Evolutionary conservation across 2,113 vertebrate genomes (phyloP).

Genomic region (Dasyornis broadbenti): DNA sequence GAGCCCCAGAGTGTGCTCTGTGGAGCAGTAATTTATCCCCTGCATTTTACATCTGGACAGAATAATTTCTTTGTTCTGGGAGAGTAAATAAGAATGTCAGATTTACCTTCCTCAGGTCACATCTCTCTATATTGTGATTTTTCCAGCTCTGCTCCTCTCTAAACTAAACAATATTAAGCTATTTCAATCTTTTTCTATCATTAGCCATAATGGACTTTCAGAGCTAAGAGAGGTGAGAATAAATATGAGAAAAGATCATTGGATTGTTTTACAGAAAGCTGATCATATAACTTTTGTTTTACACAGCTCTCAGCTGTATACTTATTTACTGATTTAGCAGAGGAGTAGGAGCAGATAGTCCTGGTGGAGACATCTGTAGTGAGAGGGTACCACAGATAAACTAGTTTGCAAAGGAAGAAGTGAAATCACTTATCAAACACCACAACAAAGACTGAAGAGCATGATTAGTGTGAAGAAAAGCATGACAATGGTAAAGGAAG

Average conservation of each 20-base stretch:
- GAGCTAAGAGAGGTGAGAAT: background rate
- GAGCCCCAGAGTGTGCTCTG: background rate
- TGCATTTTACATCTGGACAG: constrained; percentile 37
- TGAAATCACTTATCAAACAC: background rate
- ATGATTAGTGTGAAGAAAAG: background rate
- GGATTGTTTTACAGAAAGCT: background rate
- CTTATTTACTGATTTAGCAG: constrained; percentile 27
- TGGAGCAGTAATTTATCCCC: constrained; percentile 31
- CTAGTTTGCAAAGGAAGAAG: background rate
- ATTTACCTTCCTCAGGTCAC: constrained; percentile 43
- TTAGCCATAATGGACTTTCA: constrained; percentile 41
- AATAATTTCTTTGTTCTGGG: constrained; percentile 43
- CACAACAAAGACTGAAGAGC: background rate
- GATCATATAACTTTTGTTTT: constrained; percentile 37
- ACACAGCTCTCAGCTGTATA: background rate
- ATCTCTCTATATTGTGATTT: constrained; percentile 8
- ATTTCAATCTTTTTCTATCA: constrained; percentile 42
- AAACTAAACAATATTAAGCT: constrained; percentile 33
- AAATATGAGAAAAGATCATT: constrained; percentile 2
- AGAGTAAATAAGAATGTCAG: constrained; percentile 51
- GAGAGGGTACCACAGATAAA: background rate
- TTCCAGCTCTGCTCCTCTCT: constrained; percentile 1
- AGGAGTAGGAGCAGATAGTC: background rate
- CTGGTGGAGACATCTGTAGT: background rate
- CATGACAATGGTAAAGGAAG: background rate